Base-by-base conservation (phyloP, 2,113 vertebrate genomes). In the Festucalex cinctus region DNA sequence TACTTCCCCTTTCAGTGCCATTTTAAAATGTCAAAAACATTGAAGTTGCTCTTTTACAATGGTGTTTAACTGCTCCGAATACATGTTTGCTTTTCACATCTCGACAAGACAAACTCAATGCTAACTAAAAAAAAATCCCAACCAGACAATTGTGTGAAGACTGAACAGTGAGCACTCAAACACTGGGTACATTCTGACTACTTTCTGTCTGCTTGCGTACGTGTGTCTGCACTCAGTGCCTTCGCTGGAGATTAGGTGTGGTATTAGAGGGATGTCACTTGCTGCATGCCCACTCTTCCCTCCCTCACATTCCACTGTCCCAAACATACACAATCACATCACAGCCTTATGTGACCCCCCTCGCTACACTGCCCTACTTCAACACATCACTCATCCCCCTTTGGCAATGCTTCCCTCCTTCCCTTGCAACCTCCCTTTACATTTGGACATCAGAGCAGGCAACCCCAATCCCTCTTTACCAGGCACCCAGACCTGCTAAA, bases 221-320 rank as follows among this genome's bases (percentile, higher is more conserved):
- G 69, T 77, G 69, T 76, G 69, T 77, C 12, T 65, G 22, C 73
- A 60, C 67, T 80, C 22, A 46, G 60, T 74, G 70, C 76, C 72
- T 69, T 78, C 66, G 79, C 80, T 77, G 65, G 81, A 82, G 83
- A 90, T 87, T 85, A 90, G 66, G 44, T 64, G 24, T 76, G 77
- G 82, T 84, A 85, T 86, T 88, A 76, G 66, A 80, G 83, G 83
- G 80, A 84, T 78, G 83, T 78, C 83, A 76, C 73, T 65, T 71
- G 68, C 73, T 83, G 68, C 71, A 77, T 78, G 69, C 61, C 58
- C 67, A 65, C 43, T 74, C 66, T 62, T 56, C 63, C 66, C 73
- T 63, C 71, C 70, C 63, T 71, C 82, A 70, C 84, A 90, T 90
- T 90, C 88, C 88, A 76, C 74, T 53, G 69, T 83, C 83, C 66